phyloP scores from a whole-genome alignment of 2,888 invertebrate genomes.

The Lumbricus terrestris region DNA sequence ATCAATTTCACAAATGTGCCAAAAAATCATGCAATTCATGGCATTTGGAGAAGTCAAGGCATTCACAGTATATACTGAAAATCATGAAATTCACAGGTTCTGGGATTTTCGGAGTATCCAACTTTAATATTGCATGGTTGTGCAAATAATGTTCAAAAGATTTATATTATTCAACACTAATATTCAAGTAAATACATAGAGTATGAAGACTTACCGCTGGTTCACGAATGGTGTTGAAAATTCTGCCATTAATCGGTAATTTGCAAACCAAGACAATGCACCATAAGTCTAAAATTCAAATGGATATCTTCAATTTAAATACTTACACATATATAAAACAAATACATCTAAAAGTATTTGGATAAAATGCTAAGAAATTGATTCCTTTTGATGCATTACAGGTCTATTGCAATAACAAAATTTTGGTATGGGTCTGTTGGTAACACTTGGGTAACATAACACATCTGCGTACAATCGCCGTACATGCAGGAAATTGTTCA shows the following conservation, averaged over 20 bases:
- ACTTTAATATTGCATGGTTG: background rate
- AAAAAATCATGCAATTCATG: too few relatives aligned
- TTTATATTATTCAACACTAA: background rate
- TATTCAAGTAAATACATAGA: background rate
- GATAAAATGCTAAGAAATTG: background rate
- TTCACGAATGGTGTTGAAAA: conserved; percentile 59
- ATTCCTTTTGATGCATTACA: background rate
- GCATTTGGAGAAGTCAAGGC: too few relatives aligned
- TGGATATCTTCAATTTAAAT: background rate
- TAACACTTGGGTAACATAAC: too few relatives aligned
- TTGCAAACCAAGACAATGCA: conserved; percentile 55
- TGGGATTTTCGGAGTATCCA: too few relatives aligned
- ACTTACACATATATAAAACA: background rate
- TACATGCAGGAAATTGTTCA: too few relatives aligned
- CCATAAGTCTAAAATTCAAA: conserved; percentile 48
- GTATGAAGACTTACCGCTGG: conserved; percentile 48
- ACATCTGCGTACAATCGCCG: too few relatives aligned
- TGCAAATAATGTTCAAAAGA: background rate
- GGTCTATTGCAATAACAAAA: background rate
- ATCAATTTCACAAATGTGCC: too few relatives aligned
- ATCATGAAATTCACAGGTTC: too few relatives aligned
- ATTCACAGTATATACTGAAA: too few relatives aligned
- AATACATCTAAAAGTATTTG: background rate
- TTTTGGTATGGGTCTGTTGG: background rate
- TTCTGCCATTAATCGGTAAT: conserved; percentile 56